Conservation (phyloP, 2,888 invertebrate genomes). For the Tenodera sinensis region DNA sequence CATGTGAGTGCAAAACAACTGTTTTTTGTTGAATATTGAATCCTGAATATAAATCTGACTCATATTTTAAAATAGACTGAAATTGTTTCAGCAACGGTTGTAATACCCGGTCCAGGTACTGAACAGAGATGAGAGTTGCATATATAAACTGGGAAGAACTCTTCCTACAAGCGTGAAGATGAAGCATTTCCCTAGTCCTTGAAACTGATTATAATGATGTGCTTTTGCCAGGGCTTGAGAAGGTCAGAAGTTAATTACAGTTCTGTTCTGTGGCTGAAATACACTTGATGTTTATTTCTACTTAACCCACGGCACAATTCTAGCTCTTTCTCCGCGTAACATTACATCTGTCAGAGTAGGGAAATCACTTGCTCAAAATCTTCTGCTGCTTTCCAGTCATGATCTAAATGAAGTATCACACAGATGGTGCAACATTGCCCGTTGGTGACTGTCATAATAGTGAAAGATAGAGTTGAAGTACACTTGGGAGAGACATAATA, state of each 20-base stretch:
- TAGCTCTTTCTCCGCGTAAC: background rate
- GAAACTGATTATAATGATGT: background rate
- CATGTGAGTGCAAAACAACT: no score
- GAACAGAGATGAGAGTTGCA: no score
- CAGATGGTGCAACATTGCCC: background rate
- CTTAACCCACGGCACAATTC: background rate
- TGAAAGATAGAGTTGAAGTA: background rate
- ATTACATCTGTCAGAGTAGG: background rate
- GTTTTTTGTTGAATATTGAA: no score
- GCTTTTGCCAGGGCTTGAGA: background rate
- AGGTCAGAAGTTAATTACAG: background rate
- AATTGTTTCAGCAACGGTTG: no score
- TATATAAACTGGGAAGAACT: no score
- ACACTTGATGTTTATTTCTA: background rate
- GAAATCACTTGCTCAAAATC: background rate
- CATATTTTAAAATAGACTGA: no score
- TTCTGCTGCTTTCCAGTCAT: background rate
- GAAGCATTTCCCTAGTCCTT: no score
- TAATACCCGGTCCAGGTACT: no score
- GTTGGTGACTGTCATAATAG: background rate
- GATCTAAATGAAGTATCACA: background rate
- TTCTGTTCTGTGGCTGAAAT: background rate
- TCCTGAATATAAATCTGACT: no score
- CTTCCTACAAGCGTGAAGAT: no score
- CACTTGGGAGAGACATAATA: no score